These are phyloP conservation scores for Oscheius sp. DNA, from an alignment of 2,888 invertebrate species.

Conservation along the genomic window DNA sequence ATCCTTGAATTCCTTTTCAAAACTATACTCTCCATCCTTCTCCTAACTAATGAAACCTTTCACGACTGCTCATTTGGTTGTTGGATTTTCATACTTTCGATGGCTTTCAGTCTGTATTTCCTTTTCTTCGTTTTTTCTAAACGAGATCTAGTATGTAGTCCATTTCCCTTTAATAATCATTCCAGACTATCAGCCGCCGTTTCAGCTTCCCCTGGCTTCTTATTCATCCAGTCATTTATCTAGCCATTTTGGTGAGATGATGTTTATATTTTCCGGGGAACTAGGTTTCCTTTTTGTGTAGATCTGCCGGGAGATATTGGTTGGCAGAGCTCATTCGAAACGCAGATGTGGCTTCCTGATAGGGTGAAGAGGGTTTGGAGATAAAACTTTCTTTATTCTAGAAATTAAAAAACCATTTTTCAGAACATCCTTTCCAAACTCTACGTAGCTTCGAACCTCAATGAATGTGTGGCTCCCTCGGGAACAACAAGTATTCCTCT, in stretches of 20 bases:
- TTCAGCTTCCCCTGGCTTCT: neutral
- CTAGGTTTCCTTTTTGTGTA: neutral
- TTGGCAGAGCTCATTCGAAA: neutral
- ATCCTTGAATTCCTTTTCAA: neutral
- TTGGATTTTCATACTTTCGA: neutral
- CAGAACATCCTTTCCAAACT: conserved; percentile 13
- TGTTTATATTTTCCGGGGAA: neutral
- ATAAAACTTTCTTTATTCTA: neutral
- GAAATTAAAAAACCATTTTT: neutral
- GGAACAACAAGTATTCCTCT: neutral
- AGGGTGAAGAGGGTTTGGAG: neutral
- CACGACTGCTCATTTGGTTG: neutral
- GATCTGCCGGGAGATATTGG: neutral
- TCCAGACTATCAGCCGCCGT: neutral
- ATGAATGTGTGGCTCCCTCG: conserved; percentile 1
- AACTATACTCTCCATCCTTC: neutral
- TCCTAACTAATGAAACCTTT: neutral
- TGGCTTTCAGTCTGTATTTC: neutral
- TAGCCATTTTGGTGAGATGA: neutral
- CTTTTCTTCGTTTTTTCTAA: conserved; percentile 5
- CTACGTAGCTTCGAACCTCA: conserved; percentile 3
- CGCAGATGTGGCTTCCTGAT: neutral
- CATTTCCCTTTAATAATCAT: neutral
- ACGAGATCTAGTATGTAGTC: neutral
- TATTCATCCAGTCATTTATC: conserved; percentile 5